Percentiles rank a stretch among this genome's conserved stretches.
Conservation (phyloP, 2,113 vertebrate genomes). For the Lynx canadensis region DNA sequence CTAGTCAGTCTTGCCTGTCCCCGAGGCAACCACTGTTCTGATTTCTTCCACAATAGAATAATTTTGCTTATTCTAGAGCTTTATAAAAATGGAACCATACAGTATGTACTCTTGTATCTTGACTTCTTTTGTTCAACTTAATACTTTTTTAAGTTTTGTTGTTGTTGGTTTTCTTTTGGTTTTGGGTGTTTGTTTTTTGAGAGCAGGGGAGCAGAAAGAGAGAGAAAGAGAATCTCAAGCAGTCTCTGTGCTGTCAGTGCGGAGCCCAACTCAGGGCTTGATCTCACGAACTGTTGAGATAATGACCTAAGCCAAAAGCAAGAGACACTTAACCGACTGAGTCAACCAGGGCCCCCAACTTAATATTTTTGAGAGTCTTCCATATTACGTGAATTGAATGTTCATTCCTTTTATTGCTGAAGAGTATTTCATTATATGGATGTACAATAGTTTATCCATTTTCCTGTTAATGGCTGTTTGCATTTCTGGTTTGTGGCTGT, state of each 20-base stretch:
- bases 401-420: neutral
- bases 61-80: neutral
- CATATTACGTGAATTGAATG: neutral
- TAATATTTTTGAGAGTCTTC: neutral
- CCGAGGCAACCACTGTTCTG: neutral
- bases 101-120: neutral
- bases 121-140: neutral
- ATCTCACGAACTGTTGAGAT: too few relatives aligned
- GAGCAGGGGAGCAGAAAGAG: too few relatives aligned
- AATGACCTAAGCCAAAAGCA: too few relatives aligned
- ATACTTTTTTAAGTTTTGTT: neutral
- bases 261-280: too few relatives aligned
- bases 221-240: too few relatives aligned
- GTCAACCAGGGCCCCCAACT: neutral
- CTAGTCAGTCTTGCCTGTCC: neutral
- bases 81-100: neutral
- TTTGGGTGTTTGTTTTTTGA: too few relatives aligned
- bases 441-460: neutral
- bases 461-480: neutral
- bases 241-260: too few relatives aligned
- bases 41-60: neutral
- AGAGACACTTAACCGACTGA: too few relatives aligned
- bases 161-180: too few relatives aligned
- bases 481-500: neutral
- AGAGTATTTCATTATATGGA: neutral